These are phyloP conservation scores for Tricholauxania praeusta DNA, from an alignment of 2,888 invertebrate genomes.

Conservation along the genomic window DNA sequence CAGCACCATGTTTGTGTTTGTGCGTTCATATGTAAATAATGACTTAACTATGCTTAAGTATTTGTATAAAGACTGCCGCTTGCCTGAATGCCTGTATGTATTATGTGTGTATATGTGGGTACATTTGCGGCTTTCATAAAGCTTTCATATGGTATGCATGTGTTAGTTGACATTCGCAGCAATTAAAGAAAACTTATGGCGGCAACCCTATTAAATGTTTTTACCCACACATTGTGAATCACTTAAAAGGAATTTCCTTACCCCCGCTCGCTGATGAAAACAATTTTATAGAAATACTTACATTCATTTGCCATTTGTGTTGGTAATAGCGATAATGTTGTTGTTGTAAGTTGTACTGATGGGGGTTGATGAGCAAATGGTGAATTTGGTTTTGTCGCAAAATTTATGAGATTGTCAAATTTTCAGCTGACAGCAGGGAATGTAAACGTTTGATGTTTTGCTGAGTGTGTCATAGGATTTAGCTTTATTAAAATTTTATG, in stretches of 20 bases:
- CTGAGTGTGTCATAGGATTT: no score
- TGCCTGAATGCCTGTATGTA: neutral
- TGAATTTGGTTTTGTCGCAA: conserved; percentile 16
- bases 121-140: neutral
- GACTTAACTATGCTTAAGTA: no score
- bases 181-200: conserved; percentile 36
- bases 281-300: no score
- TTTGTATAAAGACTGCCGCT: neutral
- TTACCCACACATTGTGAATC: neutral
- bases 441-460: neutral
- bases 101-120: conserved; percentile 11
- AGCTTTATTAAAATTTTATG: no score
- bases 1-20: conserved; percentile 28
- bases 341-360: no score
- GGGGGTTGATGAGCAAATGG: no score
- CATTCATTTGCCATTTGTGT: no score
- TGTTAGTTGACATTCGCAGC: conserved; percentile 27
- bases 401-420: conserved; percentile 28
- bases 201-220: neutral
- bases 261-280: neutral
- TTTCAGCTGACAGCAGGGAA: conserved; percentile 2
- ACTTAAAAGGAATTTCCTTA: neutral
- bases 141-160: neutral
- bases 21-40: conserved; percentile 17
- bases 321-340: no score